Conservation (phyloP, 2,888 invertebrate genomes). For the Melitaea athalia region DNA sequence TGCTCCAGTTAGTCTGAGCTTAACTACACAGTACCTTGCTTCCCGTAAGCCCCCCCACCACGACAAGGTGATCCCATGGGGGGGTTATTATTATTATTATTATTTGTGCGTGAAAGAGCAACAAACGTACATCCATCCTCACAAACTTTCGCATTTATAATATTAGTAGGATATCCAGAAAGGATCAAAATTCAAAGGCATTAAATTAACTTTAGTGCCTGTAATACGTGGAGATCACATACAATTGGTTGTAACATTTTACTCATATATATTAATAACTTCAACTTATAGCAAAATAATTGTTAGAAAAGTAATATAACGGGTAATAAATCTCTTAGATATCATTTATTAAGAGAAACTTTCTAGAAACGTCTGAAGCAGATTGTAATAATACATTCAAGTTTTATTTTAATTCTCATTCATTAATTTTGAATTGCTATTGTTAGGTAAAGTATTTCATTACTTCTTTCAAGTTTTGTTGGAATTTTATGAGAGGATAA, state of each 20-base stretch:
- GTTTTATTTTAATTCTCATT: background rate
- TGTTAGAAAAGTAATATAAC: background rate
- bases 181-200: no score
- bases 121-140: no score
- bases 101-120: no score
- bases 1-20: no score
- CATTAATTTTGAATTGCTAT: background rate
- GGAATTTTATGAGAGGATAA: no score
- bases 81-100: no score
- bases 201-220: background rate
- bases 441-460: background rate
- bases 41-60: no score
- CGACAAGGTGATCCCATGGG: no score
- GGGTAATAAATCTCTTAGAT: background rate
- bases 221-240: background rate
- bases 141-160: no score
- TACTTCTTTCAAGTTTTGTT: background rate
- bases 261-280: background rate
- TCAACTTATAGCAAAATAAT: background rate
- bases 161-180: no score
- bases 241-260: background rate
- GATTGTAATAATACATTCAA: background rate
- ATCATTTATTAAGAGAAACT: background rate
- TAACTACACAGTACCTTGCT: no score
- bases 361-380: background rate